Base-by-base conservation (phyloP, 2,888 invertebrate species). In the Galerucella calmariensis region DNA sequence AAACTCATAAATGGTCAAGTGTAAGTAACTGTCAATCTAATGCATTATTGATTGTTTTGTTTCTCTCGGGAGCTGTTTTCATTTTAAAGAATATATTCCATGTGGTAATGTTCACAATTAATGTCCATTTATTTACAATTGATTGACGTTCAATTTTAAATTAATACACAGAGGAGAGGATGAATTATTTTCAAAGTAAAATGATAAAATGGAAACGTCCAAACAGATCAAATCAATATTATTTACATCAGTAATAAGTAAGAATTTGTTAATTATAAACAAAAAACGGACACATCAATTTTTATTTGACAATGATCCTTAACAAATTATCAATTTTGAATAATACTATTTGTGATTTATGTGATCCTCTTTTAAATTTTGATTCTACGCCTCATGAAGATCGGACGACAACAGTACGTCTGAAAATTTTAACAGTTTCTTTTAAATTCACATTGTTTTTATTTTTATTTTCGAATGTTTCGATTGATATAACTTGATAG, bases 101-200 rank as follows among this genome's bases (percentile, higher is more conserved):
- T 16, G 46, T 65, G 20, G 16, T 6, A 10, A 61, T 61, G 27
- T 58, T 58, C n/a, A 11, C 41, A 67, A 67, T 67, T 56, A 56
- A 67, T 67, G 53, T 56, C 67, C 56, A 56, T 67, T 67, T 56
- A 67, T 67, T 56, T 46, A 41, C 20, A 16, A 1, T 41, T 67
- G 67, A 67, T 67, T 58, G 67, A 56, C 48, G 48, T 48, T 48
- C 1, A 20, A 20, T 58, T 20, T 20, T 58, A 58, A 58, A 9
- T 58, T 14, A 16, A 58, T 14, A n/a, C n/a, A n/a, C 2, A 20
- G 12, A 12, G 12, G 14, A 41, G n/a, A 62, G 8, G 14, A 12
- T 48, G 12, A 12, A 48, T 11, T 14, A 14, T 48, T 48, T 14
- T 11, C 48, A 48, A 14, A 12, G 14, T 12, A 5, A 10, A 1